phyloP scores from a whole-genome alignment of 2,113 vertebrate genomes.

The Pheucticus melanocephalus region DNA sequence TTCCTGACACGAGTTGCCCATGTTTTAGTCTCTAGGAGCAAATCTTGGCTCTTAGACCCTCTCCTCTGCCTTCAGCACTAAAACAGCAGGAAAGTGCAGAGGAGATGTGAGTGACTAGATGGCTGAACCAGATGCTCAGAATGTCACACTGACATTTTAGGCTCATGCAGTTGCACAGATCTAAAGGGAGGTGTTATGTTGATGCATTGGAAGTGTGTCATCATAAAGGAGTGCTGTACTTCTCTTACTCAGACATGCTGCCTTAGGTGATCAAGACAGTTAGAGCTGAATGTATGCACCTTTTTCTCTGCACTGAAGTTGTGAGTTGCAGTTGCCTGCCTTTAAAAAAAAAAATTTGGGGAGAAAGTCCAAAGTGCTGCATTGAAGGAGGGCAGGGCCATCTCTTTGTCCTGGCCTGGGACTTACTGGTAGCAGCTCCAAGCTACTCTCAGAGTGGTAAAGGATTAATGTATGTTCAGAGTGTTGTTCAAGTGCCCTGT shows the following conservation, averaged over 20 bases:
- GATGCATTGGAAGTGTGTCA: neutral
- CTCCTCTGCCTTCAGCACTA: neutral
- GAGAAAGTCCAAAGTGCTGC: neutral
- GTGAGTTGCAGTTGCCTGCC: neutral
- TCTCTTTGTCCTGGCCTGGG: neutral
- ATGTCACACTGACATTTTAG: neutral
- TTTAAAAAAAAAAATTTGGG: neutral
- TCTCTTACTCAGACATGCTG: neutral
- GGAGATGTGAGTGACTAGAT: neutral
- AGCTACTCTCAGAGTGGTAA: neutral
- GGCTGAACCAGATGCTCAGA: neutral
- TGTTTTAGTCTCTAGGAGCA: neutral
- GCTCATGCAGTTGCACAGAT: neutral
- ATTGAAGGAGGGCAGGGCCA: neutral
- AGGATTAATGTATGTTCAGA: neutral
- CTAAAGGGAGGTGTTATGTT: accelerated
- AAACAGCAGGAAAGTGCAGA: neutral
- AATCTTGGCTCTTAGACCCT: neutral
- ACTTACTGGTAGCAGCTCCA: neutral
- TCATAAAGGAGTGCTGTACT: neutral
- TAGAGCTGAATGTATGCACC: neutral
- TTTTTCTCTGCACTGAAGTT: neutral
- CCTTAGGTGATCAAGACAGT: neutral
- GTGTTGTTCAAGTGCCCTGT: neutral
- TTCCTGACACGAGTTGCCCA: neutral